A percentile compares a stretch with the other conserved stretches of the same genome.
phyloP scores from a whole-genome alignment of 1,140 invertebrate genomes.

The Brachionus rotundiformis region DNA sequence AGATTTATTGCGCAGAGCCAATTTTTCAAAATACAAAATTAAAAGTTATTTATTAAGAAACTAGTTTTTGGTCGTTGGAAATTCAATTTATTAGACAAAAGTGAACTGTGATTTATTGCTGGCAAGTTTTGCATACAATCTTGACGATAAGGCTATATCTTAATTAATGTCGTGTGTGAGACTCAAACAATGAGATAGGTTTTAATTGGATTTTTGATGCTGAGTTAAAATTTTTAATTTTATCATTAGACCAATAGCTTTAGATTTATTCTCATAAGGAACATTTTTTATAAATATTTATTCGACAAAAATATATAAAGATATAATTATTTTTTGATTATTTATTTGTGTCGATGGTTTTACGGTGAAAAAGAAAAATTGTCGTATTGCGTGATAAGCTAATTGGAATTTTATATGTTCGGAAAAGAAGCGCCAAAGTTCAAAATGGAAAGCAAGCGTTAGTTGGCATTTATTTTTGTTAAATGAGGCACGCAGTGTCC shows the following conservation, averaged over 20 bases:
- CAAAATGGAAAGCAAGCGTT: neutral
- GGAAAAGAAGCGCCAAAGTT: neutral
- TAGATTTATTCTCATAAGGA: neutral
- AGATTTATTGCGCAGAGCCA: neutral
- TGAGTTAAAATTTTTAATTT: neutral
- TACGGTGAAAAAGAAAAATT: neutral
- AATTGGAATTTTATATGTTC: neutral
- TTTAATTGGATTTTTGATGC: constrained; percentile 8
- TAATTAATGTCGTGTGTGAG: constrained; percentile 49
- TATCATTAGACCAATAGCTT: neutral
- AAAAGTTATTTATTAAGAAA: constrained; percentile 33
- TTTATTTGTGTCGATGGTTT: constrained; percentile 5
- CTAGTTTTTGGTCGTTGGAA: constrained; percentile 42
- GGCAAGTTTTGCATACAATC: constrained; percentile 1
- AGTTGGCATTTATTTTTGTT: too few species aligned
- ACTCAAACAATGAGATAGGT: neutral
- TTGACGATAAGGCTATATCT: constrained; percentile 14
- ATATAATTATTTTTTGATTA: constrained; percentile 4
- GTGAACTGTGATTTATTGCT: constrained; percentile 32
- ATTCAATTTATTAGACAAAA: constrained; percentile 36
- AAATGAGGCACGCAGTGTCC: too few species aligned
- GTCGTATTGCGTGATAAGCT: constrained; percentile 6
- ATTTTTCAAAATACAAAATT: neutral
- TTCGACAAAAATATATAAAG: neutral
- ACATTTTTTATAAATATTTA: neutral